Evolutionary conservation across 2,797 vertebrate genomes (phyloP), one percentile per base, ranked within the genome.

Genomic region (Micropoecilia bifurca): DNA sequence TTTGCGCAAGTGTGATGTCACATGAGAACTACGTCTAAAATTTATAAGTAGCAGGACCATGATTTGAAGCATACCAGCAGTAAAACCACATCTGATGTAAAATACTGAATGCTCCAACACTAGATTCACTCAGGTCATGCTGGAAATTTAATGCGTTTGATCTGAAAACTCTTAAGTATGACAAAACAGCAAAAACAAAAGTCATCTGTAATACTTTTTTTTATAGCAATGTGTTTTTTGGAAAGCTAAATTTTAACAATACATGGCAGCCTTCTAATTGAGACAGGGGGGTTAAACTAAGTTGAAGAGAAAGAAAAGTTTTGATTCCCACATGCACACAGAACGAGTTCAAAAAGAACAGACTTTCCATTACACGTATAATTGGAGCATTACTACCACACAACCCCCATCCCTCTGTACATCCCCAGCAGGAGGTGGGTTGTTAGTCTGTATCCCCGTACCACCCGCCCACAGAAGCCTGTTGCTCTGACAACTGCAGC

Each of bases 401-500:
- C 72, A 46, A 13, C 47, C 83, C 50, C 76, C 74, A 88, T 73
- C 80, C 55, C 41, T 22, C 36, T 71, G 18, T 39, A 33, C 45
- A 30, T 75, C 33, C 90, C 68, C 91, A 94, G 93, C 90, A 90
- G 91, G 94, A 87, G 91, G 89, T 88, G 76, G 85, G 87, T 91
- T 91, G 93, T 92, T 93, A 89, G 88, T 93, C 86, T 90, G 87
- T 85, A 90, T 86, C 81, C 87, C 89, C 77, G 2, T 79, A 84
- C 84, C 87, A 87, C 86, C 88, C 76, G 5, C 85, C 81, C 83
- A 90, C 86, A 91, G 87, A 92, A 93, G 91, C 93, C 89, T 95
- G 94, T 95, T 94, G 93, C 93, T 94, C 91, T 89, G 92, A 95
- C 93, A 94, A 95, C 93, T 94, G 88, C 91, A 94, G 92, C 90